phyloP scores from a whole-genome alignment of 2,888 invertebrate species.

The Tipula vernalis region DNA sequence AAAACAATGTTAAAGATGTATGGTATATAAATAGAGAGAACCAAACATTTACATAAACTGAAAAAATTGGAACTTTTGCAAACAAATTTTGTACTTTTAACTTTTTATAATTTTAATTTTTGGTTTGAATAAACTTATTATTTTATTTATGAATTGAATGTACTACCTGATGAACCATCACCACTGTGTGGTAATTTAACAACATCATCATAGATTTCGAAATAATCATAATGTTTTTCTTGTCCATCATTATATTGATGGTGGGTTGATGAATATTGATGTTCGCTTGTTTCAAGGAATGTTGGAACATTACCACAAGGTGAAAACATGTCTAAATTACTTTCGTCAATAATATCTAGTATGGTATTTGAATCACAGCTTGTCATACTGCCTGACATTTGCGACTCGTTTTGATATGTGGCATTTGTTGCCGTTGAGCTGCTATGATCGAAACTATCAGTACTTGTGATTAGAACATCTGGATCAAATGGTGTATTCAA shows the following conservation, averaged over 20 bases:
- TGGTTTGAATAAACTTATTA: background rate
- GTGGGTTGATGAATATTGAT: background rate
- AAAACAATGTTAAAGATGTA: background rate
- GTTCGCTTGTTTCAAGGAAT: constrained; percentile 6
- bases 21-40: background rate
- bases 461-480: constrained; percentile 50
- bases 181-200: background rate
- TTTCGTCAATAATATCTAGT: constrained; percentile 56
- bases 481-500: constrained; percentile 35
- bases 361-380: constrained; percentile 75
- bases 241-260: background rate
- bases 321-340: constrained; percentile 15
- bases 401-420: constrained; percentile 72
- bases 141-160: background rate
- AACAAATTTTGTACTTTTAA: background rate
- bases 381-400: constrained; percentile 75
- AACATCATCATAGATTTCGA: background rate
- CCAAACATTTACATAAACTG: background rate
- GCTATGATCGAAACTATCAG: constrained; percentile 61
- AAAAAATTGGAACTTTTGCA: constrained; percentile 5
- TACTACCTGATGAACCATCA: constrained; percentile 10
- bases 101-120: constrained; percentile 4
- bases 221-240: constrained; percentile 7
- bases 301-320: background rate
- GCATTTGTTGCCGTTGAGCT: constrained; percentile 72